phyloP scores from a whole-genome alignment of 2,113 vertebrate species.

The Macrotis lagotis region DNA sequence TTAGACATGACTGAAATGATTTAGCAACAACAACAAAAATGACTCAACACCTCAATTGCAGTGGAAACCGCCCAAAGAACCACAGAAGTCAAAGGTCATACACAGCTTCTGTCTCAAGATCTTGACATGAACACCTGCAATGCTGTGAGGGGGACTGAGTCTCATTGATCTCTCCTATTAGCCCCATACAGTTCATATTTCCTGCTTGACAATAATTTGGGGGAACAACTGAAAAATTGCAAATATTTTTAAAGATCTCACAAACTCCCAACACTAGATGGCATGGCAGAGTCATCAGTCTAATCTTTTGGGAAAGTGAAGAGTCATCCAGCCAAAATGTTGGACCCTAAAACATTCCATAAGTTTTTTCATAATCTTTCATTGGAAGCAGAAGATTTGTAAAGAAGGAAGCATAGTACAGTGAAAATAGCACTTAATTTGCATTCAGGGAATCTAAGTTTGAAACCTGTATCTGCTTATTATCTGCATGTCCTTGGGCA shows the following conservation, averaged over 20 bases:
- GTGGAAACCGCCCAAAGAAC: not conserved
- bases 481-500: not conserved
- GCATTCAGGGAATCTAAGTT: not conserved
- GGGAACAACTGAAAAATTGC: not conserved
- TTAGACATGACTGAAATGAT: not conserved
- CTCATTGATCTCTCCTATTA: not conserved
- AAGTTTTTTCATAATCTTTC: not conserved
- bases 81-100: not conserved
- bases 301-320: slow-evolving; percentile 31
- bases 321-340: not conserved
- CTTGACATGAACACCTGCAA: not conserved
- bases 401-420: not conserved
- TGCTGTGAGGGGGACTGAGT: not conserved
- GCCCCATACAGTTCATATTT: not conserved
- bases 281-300: slow-evolving; percentile 56
- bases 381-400: not conserved
- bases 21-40: not conserved
- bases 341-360: not conserved
- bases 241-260: slow-evolving; percentile 33
- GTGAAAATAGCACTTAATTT: not conserved
- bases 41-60: not conserved
- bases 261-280: slow-evolving; percentile 75
- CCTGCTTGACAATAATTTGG: not conserved
- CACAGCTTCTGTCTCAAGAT: not conserved
- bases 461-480: not conserved